phyloP scores from a whole-genome alignment of 2,888 invertebrate species.

The Philopedon plagiatum region DNA sequence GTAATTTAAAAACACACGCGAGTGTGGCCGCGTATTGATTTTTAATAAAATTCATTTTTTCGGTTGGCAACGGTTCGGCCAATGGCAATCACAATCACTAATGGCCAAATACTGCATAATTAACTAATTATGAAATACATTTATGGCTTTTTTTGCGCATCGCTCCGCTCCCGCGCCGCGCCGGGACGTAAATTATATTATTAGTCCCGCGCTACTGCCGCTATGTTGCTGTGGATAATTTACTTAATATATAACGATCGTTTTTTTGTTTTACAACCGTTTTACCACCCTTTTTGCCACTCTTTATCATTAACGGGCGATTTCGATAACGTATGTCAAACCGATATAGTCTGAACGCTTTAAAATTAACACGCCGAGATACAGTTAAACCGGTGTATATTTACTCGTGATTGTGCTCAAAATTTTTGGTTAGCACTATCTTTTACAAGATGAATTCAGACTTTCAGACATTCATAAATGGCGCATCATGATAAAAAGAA shows the following conservation, averaged over 20 bases:
- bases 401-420: too few relatives aligned
- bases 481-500: too few relatives aligned
- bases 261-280: slow-evolving; percentile 15
- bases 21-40: slow-evolving; percentile 69
- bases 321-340: not conserved
- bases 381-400: too few relatives aligned
- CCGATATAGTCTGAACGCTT: not conserved
- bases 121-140: slow-evolving; percentile 69
- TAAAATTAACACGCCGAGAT: too few relatives aligned
- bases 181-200: slow-evolving; percentile 37
- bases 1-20: slow-evolving; percentile 70
- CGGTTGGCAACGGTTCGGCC: slow-evolving; percentile 68
- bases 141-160: slow-evolving; percentile 65
- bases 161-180: slow-evolving; percentile 54
- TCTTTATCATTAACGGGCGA: not conserved
- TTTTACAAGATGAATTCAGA: too few relatives aligned
- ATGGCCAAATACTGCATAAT: slow-evolving; percentile 68
- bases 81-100: slow-evolving; percentile 68
- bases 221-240: slow-evolving; percentile 25
- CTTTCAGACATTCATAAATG: too few relatives aligned
- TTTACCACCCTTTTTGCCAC: slow-evolving; percentile 17
- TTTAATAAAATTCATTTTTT: slow-evolving; percentile 71
- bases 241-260: slow-evolving; percentile 29
- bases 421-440: too few relatives aligned
- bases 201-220: slow-evolving; percentile 29